Evolutionary conservation across 2,113 vertebrate genomes (phyloP), one percentile per base, ranked within the genome.

Genomic region (Psilopsiagon aymara): DNA sequence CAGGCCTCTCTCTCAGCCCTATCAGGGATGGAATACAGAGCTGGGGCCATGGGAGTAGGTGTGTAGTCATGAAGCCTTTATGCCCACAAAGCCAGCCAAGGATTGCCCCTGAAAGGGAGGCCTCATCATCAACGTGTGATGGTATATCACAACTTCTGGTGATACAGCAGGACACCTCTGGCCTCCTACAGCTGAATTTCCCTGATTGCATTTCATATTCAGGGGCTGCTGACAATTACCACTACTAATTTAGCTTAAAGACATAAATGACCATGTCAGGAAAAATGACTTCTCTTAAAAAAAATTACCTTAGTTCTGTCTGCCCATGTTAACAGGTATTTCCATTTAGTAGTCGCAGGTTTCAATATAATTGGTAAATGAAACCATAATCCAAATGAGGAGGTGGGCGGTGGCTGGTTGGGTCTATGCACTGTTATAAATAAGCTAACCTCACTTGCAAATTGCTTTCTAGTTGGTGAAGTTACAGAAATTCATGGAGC

Each of bases 381-480:
- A 29, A 79, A 67, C 24, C 25, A 7, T 67, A 77, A 63, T 31
- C 33, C 11, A 52, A 35, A 37, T 13, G 41, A 91, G 23, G 20
- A 89, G 64, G n/a, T 66, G 39, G 83, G 41, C 67, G 37, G 57
- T 62, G 91, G 44, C 79, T 87, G 66, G 64, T 73, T 77, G 43
- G 27, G 39, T 79, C 88, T 91, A n/a, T 51, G 84, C n/a, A 71
- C 41, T 35, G 6, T 27, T 37, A 55, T 73, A 55, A 94, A 83
- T 86, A 85, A 74, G 17, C 8, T 51, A 44, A 70, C 69, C 77
- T 91, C 88, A 70, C 63, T 33, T 95, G 41, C 53, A 85, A 82
- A 85, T 74, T 69, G 62, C 15, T 90, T 95, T 95, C 75, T 95
- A 88, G 73, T 31, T 66, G 84, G 41, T 59, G 35, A 80, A 81